Base-by-base conservation (phyloP, 1,140 invertebrate species). In the Microplitis demolitor region DNA sequence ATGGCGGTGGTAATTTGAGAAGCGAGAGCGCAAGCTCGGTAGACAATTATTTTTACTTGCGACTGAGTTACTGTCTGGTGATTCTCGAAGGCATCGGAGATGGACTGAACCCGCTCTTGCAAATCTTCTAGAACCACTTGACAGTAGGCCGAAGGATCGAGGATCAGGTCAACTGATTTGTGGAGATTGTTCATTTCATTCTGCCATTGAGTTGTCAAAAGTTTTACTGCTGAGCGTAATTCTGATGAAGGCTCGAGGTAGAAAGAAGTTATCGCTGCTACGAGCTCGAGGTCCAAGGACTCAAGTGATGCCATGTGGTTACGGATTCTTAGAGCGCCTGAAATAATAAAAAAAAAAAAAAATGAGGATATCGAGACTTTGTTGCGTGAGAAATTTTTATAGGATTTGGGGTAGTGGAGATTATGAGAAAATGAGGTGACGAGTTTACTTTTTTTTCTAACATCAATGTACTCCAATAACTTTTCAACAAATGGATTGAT, bases 241-340 rank as follows among this genome's bases (percentile, higher is more conserved):
- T 88, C 84, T 69, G 82, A 78, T 53, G 81, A 82, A 14, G 83
- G 82, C 76, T 90, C 76, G 60, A 82, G 54, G 79, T 88, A 80
- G 79, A 89, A 82, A 71, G 84, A 78, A 79, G 85, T 83, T 11
- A 91, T 82, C 1, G 90, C 86, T 3, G 91, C 90, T 31, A 92
- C 87, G 45, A 92, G 80, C 82, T 92, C 90, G 8, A 88, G 88
- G 76, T 92, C 91, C 13, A 92, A 80, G 0, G 89, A 90, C 83
- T 92, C 91, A 8, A 93, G 82, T 78, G 90, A 91, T 0, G 91
- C 90, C 60, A 92, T 80, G 73, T 88, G 91, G 81, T 89, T 91
- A 53, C 88, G 87, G 37, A 92, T 88, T 75, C 87, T 87, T 50
- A 88, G 82, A 4, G 89, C 87, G 78, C 89, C 91, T 92, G 70